These are phyloP conservation scores for Spizella passerina DNA, from an alignment of 2,797 vertebrate genomes.

Conservation along the genomic window DNA sequence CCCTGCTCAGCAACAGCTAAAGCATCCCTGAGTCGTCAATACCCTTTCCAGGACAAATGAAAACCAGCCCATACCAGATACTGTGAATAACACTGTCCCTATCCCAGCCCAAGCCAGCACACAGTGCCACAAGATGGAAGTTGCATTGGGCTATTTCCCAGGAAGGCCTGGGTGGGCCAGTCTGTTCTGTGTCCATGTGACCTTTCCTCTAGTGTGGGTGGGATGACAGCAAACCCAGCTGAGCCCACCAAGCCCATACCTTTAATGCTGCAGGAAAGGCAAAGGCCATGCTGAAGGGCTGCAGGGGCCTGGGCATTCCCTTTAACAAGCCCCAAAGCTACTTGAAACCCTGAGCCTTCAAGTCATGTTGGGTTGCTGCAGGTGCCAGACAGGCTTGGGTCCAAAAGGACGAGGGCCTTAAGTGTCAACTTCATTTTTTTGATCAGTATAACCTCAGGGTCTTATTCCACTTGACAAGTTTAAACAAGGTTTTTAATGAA, in stretches of 20 bases:
- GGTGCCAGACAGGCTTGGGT: not conserved
- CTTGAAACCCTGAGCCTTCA: not conserved
- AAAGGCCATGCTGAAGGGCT: not conserved
- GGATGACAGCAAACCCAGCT: not conserved
- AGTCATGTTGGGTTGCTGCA: not conserved
- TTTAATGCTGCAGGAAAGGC: not conserved
- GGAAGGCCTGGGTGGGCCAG: not conserved
- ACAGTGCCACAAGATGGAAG: not conserved
- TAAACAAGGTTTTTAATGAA: not conserved
- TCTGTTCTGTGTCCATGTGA: fast-evolving
- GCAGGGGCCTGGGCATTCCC: not conserved
- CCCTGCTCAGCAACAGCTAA: not conserved
- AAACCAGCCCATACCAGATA: not conserved
- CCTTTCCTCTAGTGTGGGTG: not conserved
- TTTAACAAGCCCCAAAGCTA: not conserved
- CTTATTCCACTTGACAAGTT: not conserved
- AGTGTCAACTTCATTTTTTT: not conserved
- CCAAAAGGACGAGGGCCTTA: not conserved
- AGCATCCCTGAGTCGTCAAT: not conserved
- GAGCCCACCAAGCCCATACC: not conserved
- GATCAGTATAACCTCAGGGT: not conserved
- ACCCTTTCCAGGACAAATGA: not conserved
- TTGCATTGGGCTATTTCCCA: not conserved
- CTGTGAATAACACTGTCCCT: not conserved
- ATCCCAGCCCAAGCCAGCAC: not conserved